Evolutionary conservation across 1,140 invertebrate species (phyloP).

Genomic region (Drosophila bocki): DNA sequence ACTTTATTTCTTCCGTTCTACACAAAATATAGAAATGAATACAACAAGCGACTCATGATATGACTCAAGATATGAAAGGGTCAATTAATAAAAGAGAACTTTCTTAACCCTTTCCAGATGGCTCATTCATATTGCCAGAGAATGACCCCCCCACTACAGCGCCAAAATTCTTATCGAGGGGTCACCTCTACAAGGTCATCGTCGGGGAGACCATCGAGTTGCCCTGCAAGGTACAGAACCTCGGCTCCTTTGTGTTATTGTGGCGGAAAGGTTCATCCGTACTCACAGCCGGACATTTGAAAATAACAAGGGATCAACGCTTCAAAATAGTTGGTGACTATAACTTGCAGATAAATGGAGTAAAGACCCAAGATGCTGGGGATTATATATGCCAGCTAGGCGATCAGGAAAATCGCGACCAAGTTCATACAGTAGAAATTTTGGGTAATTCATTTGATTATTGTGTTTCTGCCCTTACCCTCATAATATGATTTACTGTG

Average conservation of each 20-base stretch:
- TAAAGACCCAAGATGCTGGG: conserved; percentile 86
- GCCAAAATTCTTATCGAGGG: conserved; percentile 89
- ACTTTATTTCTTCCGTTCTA: background rate
- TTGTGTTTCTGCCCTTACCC: background rate
- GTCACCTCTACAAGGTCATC: conserved; percentile 90
- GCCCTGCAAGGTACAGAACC: conserved; percentile 91
- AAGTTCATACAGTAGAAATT: conserved; percentile 86
- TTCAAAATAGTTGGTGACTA: conserved; percentile 88
- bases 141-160: conserved; percentile 73
- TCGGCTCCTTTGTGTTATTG: conserved; percentile 88
- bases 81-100: background rate
- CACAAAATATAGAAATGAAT: background rate
- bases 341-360: conserved; percentile 88
- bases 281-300: conserved; percentile 87
- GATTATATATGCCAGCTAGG: conserved; percentile 87
- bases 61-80: background rate
- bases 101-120: conserved; percentile 43
- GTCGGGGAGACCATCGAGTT: conserved; percentile 90
- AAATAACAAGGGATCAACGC: conserved; percentile 87
- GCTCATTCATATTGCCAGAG: conserved; percentile 66
- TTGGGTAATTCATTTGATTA: conserved; percentile 80
- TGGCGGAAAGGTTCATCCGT: conserved; percentile 88
- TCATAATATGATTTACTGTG: background rate
- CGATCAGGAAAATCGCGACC: conserved; percentile 86
- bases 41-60: background rate